Percentiles rank a stretch among this genome's conserved stretches.
Evolutionary conservation across 92 coral and sea anemone genomes (phyloP).

Genomic region (Isaurus tuberculatus): DNA sequence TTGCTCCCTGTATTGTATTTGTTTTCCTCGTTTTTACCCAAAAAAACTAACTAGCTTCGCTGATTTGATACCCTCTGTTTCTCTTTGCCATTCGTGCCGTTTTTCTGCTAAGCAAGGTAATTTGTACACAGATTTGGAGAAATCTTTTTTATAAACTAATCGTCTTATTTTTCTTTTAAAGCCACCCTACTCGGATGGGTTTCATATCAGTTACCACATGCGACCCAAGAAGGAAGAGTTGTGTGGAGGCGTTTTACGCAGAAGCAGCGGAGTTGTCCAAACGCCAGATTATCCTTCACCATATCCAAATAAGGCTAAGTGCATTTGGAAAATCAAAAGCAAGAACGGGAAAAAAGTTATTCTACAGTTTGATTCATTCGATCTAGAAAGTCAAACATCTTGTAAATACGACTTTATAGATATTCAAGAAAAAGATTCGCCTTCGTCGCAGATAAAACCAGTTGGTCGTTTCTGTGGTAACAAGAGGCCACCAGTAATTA

Average conservation of each 20-base stretch:
- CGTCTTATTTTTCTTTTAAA: neutral
- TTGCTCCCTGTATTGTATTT: no score
- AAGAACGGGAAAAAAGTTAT: slow-evolving; percentile 57
- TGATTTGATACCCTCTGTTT: no score
- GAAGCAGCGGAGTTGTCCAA: slow-evolving; percentile 71
- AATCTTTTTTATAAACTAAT: neutral
- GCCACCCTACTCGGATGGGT: slow-evolving; percentile 71
- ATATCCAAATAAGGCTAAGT: slow-evolving; percentile 73
- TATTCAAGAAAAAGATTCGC: slow-evolving; percentile 50
- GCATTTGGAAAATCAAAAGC: slow-evolving; percentile 77
- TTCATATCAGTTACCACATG: slow-evolving; percentile 72
- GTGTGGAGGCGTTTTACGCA: slow-evolving; percentile 68
- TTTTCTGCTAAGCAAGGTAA: no score
- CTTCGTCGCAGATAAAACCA: slow-evolving; percentile 43
- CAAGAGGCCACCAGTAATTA: slow-evolving; percentile 55
- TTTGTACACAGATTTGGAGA: no score
- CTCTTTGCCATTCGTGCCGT: no score
- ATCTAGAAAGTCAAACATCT: slow-evolving; percentile 68
- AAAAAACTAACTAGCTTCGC: no score
- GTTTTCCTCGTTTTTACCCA: no score
- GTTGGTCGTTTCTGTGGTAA: slow-evolving; percentile 83
- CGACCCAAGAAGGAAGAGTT: slow-evolving; percentile 73
- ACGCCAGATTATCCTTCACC: slow-evolving; percentile 74
- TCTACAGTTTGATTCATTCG: slow-evolving; percentile 72
- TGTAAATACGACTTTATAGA: slow-evolving; percentile 77